phyloP scores from a whole-genome alignment of 2,113 vertebrate genomes.

The Eolophus roseicapilla region DNA sequence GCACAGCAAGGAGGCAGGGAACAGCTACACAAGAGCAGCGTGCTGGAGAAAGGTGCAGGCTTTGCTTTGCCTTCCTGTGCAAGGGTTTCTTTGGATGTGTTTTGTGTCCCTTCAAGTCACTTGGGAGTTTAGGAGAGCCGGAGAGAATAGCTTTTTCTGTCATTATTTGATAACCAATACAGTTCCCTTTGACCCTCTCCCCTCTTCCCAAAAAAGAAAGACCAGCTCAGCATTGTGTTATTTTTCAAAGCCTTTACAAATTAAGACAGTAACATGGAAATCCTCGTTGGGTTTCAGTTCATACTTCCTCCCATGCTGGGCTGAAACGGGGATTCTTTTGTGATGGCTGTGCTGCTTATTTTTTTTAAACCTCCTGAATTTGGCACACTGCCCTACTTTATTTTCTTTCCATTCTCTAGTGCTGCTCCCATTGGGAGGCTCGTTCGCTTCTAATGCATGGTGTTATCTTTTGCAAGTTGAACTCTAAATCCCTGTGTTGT shows the following conservation, averaged over 20 bases:
- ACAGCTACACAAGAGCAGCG: neutral
- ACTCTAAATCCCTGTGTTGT: conserved; percentile 70
- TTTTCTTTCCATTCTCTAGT: conserved; percentile 70
- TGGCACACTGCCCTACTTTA: conserved; percentile 74
- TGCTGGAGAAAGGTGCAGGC: conserved; percentile 11
- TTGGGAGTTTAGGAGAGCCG: conserved; percentile 63
- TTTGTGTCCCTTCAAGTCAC: conserved; percentile 70
- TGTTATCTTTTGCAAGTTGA: conserved; percentile 71
- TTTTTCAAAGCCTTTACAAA: conserved; percentile 72
- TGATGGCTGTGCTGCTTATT: conserved; percentile 69
- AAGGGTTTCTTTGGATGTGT: conserved; percentile 59
- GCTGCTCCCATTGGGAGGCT: conserved; percentile 69
- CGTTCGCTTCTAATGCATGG: conserved; percentile 69
- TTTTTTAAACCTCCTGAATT: conserved; percentile 72
- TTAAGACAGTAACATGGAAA: conserved; percentile 74
- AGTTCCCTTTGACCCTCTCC: conserved; percentile 69
- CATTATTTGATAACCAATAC: conserved; percentile 73
- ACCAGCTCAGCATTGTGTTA: conserved; percentile 69
- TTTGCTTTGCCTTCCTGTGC: conserved; percentile 45
- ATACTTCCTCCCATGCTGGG: conserved; percentile 70
- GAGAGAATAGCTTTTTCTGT: conserved; percentile 70
- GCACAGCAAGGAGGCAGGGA: neutral
- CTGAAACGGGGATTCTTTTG: conserved; percentile 69
- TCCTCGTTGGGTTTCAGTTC: conserved; percentile 69
- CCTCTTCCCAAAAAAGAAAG: conserved; percentile 69